A percentile compares a stretch with the other conserved stretches of the same genome.
Evolutionary conservation across 2,113 vertebrate species (phyloP).

Genomic region (Raphicerus campestris): DNA sequence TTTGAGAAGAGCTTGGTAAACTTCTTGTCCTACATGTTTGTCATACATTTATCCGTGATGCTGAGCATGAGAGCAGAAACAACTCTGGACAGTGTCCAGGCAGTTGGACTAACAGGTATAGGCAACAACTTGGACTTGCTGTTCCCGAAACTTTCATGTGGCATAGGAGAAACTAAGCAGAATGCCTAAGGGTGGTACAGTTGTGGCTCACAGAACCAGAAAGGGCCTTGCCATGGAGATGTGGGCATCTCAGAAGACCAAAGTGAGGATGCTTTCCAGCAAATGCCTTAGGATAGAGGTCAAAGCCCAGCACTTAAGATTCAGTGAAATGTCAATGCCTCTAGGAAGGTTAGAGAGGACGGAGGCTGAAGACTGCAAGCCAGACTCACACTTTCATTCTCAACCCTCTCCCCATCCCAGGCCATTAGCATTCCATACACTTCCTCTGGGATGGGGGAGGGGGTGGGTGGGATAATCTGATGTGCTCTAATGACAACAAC

Average conservation of each 20-base stretch:
- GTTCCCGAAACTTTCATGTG: neutral
- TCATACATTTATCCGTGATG: neutral
- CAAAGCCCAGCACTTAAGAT: neutral
- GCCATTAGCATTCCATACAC: neutral
- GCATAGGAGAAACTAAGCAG: neutral
- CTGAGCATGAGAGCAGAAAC: neutral
- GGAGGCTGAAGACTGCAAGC: neutral
- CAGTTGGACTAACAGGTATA: neutral
- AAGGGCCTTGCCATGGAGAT: neutral
- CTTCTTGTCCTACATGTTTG: neutral
- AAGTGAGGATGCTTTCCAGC: neutral
- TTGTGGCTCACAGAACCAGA: neutral
- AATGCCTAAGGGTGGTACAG: neutral
- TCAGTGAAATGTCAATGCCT: neutral
- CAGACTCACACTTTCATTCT: neutral
- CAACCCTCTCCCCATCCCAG: neutral
- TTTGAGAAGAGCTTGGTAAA: neutral
- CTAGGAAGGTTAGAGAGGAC: neutral
- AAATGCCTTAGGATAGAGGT: neutral
- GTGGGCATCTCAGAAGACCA: neutral
- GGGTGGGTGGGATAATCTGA: neutral
- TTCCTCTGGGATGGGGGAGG: neutral
- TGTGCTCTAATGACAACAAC: neutral
- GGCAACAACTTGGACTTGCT: neutral
- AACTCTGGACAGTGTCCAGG: neutral